A percentile compares a stretch with the other conserved stretches of the same genome.
Conservation (phyloP, 2,113 vertebrate genomes). For the Chroicocephalus ridibundus region DNA sequence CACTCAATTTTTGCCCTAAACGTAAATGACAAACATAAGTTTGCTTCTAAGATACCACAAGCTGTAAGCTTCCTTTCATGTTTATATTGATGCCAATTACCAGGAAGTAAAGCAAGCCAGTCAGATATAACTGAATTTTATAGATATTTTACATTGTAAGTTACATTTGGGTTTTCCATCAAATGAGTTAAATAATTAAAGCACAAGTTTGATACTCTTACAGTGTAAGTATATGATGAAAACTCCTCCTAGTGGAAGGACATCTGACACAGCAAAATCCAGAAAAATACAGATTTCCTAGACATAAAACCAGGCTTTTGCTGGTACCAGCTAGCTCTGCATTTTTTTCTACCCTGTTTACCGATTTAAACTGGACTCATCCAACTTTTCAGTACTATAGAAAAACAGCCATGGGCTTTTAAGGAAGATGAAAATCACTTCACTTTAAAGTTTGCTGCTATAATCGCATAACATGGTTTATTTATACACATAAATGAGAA, state of each 20-base stretch:
- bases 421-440: not conserved
- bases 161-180: not conserved
- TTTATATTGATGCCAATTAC: not conserved
- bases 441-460: not conserved
- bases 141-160: not conserved
- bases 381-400: not conserved
- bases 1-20: not conserved
- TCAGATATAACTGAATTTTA: not conserved
- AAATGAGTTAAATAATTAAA: not conserved
- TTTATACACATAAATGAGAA: not conserved
- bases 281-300: not conserved
- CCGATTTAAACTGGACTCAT: not conserved
- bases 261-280: not conserved
- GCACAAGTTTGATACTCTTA: not conserved
- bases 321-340: not conserved
- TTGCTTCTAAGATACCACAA: not conserved
- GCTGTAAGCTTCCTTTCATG: not conserved
- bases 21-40: not conserved
- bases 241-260: conserved; percentile 29
- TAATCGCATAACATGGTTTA: not conserved
- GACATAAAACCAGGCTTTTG: not conserved
- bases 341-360: not conserved
- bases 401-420: not conserved
- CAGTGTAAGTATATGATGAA: not conserved
- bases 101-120: not conserved